Evolutionary conservation across 2,113 vertebrate genomes (phyloP), one percentile per base, ranked within the genome.

Genomic region (Pygoscelis antarcticus): DNA sequence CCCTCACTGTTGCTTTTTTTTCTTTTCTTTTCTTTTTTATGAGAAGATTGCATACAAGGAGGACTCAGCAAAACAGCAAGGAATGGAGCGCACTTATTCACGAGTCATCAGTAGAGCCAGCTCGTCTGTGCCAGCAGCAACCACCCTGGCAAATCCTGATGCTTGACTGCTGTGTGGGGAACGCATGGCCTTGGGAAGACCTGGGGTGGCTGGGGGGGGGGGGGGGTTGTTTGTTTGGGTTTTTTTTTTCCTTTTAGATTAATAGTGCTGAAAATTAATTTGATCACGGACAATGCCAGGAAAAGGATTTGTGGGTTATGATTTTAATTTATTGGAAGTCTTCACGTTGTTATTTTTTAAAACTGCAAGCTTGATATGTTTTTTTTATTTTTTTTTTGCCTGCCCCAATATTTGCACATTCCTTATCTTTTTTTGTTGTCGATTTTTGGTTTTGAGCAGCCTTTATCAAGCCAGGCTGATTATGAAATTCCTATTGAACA

Each of bases 31-130:
- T 12, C n/a, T 76, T 83, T 29, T 61, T 9, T 47, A 51, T 44
- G 44, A 9, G 57, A 96, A 99, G 98, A 98, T 99, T 97, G 89
- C 34, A 0, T 98, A 83, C 98, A 98, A 90, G 98, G 98, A 98
- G 90, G 98, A 98, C 38, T 96, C 83, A 0, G 87, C 98, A 99
- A 99, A 98, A 74, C 98, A 97, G 54, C 98, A 97, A 80, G 99
- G 98, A 97, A 98, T 98, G 97, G 99, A 99, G 83, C 99, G 98
- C 91, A 98, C 98, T 83, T 99, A 97, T 93, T 97, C 97, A 10
- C 99, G 98, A 98, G 97, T 92, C 89, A 85, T 96, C 97, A 98
- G 44, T 93, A 98, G 95, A 95, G 57, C 29, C n/a, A 95, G 90
- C 30, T 57, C 84, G 0, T 75, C 94, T 34, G 87, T 81, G 40